A percentile compares a stretch with the other conserved stretches of the same genome.
phyloP scores from a whole-genome alignment of 2,888 invertebrate species.

The Zonitis immaculata region DNA sequence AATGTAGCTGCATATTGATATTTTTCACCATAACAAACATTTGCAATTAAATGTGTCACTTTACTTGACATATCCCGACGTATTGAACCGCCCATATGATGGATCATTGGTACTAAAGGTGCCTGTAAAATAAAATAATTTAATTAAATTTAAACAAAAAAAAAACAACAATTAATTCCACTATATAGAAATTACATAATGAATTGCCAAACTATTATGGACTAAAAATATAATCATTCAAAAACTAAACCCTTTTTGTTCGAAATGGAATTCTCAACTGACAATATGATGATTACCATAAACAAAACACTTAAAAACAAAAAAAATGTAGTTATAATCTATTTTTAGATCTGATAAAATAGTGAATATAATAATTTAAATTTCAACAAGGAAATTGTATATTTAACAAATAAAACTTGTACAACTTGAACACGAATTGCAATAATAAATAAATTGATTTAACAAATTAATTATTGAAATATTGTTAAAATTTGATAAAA shows the following conservation, averaged over 20 bases:
- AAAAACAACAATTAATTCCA: not conserved
- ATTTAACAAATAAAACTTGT: not conserved
- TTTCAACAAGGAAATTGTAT: not conserved
- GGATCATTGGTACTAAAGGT: constrained; percentile 81
- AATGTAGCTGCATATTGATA: constrained; percentile 91
- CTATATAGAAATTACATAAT: too few relatives aligned
- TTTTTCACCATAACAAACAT: constrained; percentile 84
- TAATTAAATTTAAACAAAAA: constrained; percentile 9
- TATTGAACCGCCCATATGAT: constrained; percentile 95
- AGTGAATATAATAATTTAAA: not conserved
- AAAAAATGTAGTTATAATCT: not conserved
- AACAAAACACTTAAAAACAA: not conserved
- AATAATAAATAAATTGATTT: too few relatives aligned
- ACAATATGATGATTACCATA: not conserved
- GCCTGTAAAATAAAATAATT: constrained; percentile 57
- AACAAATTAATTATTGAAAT: too few relatives aligned
- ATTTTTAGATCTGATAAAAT: not conserved
- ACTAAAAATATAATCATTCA: too few relatives aligned
- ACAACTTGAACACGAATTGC: too few relatives aligned
- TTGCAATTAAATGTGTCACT: constrained; percentile 92
- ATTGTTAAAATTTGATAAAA: too few relatives aligned
- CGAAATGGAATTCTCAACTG: not conserved
- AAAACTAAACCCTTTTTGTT: too few relatives aligned
- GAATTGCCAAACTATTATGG: too few relatives aligned
- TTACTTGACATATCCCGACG: constrained; percentile 83